Conservation (phyloP, 1,140 invertebrate species). For the Rhagoletis pomonella region DNA sequence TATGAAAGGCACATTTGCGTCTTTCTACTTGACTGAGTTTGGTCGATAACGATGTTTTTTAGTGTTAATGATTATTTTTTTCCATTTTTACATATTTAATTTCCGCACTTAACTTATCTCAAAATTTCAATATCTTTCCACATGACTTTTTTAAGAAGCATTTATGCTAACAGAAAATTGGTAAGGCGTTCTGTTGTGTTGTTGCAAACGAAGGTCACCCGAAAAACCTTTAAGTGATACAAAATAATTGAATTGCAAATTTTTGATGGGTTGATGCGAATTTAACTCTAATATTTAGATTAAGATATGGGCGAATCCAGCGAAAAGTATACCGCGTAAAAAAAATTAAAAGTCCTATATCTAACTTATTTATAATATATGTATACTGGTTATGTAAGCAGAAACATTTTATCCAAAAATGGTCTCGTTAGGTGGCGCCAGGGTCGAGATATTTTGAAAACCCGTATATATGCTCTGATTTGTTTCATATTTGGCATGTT, state of each 20-base stretch:
- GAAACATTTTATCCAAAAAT: no score
- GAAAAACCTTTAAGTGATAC: neutral
- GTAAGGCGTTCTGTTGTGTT: neutral
- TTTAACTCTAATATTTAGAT: neutral
- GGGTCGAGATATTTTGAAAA: no score
- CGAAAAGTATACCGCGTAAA: no score
- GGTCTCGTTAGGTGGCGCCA: no score
- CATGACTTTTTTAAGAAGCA: neutral
- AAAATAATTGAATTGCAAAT: neutral
- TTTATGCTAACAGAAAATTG: neutral
- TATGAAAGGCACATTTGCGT: neutral
- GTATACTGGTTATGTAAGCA: no score
- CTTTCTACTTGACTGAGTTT: constrained; percentile 16
- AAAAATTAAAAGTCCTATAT: no score
- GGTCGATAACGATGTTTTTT: constrained; percentile 2
- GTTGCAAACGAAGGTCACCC: neutral
- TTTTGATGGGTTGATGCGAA: neutral
- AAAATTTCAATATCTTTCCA: neutral
- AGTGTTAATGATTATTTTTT: neutral
- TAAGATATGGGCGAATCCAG: no score
- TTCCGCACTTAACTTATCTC: neutral
- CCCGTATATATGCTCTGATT: no score
- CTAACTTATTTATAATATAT: no score
- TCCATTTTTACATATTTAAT: neutral
- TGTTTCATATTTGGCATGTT: no score